Percentiles rank a stretch among this genome's conserved stretches.
These are phyloP conservation scores for Myxocyprinus asiaticus DNA, from an alignment of 2,113 vertebrate species.

Conservation along the genomic window DNA sequence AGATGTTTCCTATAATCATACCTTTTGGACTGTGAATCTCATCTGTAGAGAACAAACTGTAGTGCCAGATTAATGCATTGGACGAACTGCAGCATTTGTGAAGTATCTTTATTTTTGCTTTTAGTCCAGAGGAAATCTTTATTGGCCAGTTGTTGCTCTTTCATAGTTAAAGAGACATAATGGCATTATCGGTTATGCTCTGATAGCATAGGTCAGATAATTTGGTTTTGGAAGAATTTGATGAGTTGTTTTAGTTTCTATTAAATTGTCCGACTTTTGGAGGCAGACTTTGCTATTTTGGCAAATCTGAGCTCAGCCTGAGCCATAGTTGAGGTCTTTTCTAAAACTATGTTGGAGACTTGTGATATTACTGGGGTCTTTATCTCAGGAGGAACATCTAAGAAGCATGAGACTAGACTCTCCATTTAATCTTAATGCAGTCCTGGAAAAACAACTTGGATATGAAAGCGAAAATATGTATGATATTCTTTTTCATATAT, in stretches of 20 bases:
- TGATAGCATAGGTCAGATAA: not conserved
- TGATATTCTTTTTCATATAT: no score
- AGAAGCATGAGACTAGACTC: no score
- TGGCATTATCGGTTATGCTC: not conserved
- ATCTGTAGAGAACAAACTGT: constrained; percentile 3
- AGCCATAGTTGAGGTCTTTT: no score
- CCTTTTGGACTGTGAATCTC: constrained; percentile 36
- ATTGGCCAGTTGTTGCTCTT: not conserved
- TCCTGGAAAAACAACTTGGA: no score
- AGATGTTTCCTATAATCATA: constrained; percentile 54
- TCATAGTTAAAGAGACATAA: not conserved
- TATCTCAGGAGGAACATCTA: no score
- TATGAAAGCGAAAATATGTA: no score
- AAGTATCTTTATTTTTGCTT: constrained; percentile 6
- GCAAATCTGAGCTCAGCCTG: no score
- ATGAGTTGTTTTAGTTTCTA: no score
- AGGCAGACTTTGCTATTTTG: not conserved
- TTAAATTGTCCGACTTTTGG: not conserved
- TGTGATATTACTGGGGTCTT: no score
- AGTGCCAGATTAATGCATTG: not conserved
- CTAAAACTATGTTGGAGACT: no score
- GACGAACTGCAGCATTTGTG: not conserved
- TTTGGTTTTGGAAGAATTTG: not conserved
- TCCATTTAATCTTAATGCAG: no score
- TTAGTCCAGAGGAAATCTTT: not conserved